Percentiles rank a stretch among this genome's conserved stretches.
phyloP scores from a whole-genome alignment of 1,140 invertebrate species.

The Gerris buenoi region DNA sequence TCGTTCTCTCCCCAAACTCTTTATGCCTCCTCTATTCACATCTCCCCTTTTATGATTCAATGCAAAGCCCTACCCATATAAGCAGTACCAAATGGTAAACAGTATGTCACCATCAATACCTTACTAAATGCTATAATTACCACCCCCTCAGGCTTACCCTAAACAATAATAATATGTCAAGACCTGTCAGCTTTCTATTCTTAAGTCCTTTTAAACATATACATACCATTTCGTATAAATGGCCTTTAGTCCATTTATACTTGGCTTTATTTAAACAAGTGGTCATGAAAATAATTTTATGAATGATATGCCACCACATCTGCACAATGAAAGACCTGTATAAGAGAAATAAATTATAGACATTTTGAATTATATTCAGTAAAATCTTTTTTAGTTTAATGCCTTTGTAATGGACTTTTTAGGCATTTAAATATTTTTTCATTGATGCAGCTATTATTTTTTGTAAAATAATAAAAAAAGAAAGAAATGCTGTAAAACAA shows the following conservation, averaged over 20 bases:
- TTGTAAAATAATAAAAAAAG: too few species aligned
- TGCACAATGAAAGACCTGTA: too few species aligned
- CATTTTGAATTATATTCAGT: too few species aligned
- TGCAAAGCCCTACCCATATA: not conserved
- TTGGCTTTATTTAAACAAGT: not conserved
- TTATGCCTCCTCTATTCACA: not conserved
- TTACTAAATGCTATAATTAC: constrained; percentile 5
- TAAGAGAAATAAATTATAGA: too few species aligned
- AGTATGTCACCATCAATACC: constrained; percentile 6
- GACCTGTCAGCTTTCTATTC: not conserved
- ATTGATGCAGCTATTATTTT: too few species aligned
- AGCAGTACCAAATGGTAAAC: constrained; percentile 2
- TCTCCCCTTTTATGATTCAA: not conserved
- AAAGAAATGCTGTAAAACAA: too few species aligned
- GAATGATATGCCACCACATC: too few species aligned
- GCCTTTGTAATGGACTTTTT: too few species aligned
- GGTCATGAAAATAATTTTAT: too few species aligned
- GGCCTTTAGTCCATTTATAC: not conserved
- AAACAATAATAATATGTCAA: not conserved
- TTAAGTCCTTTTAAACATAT: not conserved
- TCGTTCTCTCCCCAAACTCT: too few species aligned
- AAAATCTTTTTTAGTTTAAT: too few species aligned
- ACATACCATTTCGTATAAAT: not conserved
- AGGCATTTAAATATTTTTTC: too few species aligned
- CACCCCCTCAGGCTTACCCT: not conserved